Percentiles rank a stretch among this genome's conserved stretches.
These are phyloP conservation scores for Pycnomerus fuliginosus DNA, from an alignment of 2,888 invertebrate species.

Conservation along the genomic window DNA sequence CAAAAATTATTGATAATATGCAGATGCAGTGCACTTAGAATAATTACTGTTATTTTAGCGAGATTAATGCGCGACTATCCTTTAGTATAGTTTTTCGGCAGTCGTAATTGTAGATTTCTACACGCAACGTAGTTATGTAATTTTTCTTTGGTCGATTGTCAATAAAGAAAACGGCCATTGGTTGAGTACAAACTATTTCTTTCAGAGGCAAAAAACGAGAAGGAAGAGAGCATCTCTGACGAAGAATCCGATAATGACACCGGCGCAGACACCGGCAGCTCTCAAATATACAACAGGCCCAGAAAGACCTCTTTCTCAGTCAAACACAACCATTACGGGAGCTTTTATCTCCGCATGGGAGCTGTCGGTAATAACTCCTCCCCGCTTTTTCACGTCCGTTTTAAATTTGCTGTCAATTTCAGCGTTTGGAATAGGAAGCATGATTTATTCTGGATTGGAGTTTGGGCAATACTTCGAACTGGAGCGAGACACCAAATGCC, in stretches of 20 bases:
- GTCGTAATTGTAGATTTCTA: too few relatives aligned
- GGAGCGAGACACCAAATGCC: slow-evolving; percentile 86
- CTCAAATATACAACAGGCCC: slow-evolving; percentile 31
- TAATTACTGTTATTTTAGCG: too few relatives aligned
- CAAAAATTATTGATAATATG: too few relatives aligned
- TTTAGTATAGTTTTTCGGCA: too few relatives aligned
- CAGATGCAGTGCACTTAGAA: too few relatives aligned
- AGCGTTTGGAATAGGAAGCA: slow-evolving; percentile 92
- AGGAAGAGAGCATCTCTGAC: slow-evolving; percentile 54
- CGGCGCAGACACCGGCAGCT: slow-evolving; percentile 46
- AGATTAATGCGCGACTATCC: too few relatives aligned
- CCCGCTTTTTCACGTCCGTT: neutral
- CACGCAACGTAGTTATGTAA: too few relatives aligned
- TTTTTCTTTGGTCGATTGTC: too few relatives aligned
- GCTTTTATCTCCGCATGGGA: slow-evolving; percentile 90
- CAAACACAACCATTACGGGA: slow-evolving; percentile 79
- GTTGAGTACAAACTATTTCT: too few relatives aligned
- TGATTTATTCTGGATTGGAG: slow-evolving; percentile 96
- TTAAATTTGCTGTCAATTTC: too few relatives aligned
- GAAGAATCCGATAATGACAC: slow-evolving; percentile 54
- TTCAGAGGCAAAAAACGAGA: slow-evolving; percentile 18
- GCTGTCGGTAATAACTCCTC: slow-evolving; percentile 69
- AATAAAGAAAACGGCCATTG: too few relatives aligned
- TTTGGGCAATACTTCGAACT: slow-evolving; percentile 95
- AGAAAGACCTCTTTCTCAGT: slow-evolving; percentile 50